Conservation (phyloP, 1,140 invertebrate genomes). For the Bombus fervidus region DNA sequence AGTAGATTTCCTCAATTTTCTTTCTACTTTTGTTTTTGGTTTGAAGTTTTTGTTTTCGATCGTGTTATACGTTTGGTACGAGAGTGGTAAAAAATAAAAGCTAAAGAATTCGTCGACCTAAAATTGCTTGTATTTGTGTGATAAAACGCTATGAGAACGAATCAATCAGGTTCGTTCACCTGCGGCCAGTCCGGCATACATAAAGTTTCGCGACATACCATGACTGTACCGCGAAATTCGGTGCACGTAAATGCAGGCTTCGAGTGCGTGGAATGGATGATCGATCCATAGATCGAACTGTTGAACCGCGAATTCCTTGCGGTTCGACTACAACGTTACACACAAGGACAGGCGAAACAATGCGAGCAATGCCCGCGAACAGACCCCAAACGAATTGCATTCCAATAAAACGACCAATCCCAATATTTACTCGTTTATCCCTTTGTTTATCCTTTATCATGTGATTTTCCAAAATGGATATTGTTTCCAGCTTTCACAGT, state of each 20-base stretch:
- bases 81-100: too few species aligned
- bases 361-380: conserved; percentile 27
- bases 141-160: conserved; percentile 2
- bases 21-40: not conserved
- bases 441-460: not conserved
- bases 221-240: conserved; percentile 49
- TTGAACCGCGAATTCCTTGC: conserved; percentile 42
- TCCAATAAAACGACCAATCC: conserved; percentile 5
- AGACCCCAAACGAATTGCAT: conserved; percentile 21
- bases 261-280: conserved; percentile 50
- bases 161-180: conserved; percentile 64
- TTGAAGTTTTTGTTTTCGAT: not conserved
- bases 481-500: too few species aligned
- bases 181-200: conserved; percentile 54
- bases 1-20: not conserved
- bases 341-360: not conserved
- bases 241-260: conserved; percentile 32
- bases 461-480: too few species aligned
- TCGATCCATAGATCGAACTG: conserved; percentile 38
- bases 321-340: conserved; percentile 26
- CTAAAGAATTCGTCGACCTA: conserved; percentile 11
- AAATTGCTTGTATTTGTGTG: not conserved
- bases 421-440: conserved; percentile 14
- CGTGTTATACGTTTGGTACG: too few species aligned
- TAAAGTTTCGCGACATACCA: conserved; percentile 44